These are phyloP conservation scores for Dicranocentrus wangi DNA, from an alignment of 2,888 invertebrate species.

Conservation along the genomic window DNA sequence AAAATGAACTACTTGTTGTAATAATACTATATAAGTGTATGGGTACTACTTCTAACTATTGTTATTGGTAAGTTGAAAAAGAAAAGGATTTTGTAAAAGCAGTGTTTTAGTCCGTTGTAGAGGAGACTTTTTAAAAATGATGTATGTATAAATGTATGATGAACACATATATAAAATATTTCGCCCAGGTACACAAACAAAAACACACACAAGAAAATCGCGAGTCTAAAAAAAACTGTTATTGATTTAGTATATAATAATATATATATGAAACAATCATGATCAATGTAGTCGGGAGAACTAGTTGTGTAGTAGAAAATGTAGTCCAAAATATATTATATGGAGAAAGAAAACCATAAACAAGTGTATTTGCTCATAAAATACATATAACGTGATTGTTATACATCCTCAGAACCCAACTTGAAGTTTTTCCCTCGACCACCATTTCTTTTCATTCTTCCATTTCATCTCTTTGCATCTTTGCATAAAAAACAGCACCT, in stretches of 20 bases:
- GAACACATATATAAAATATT: too few relatives aligned
- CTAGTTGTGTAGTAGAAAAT: slow-evolving; percentile 67
- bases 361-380: slow-evolving; percentile 66
- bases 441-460: not conserved
- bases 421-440: too few relatives aligned
- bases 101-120: slow-evolving; percentile 64
- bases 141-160: slow-evolving; percentile 9
- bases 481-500: too few relatives aligned
- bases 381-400: slow-evolving; percentile 63
- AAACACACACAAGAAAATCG: slow-evolving; percentile 43
- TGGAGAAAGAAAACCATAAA: slow-evolving; percentile 61
- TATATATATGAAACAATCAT: slow-evolving; percentile 59
- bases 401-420: slow-evolving; percentile 49
- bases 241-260: slow-evolving; percentile 44
- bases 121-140: slow-evolving; percentile 48
- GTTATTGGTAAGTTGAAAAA: slow-evolving; percentile 30
- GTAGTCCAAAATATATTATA: slow-evolving; percentile 64
- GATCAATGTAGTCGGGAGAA: slow-evolving; percentile 67
- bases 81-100: slow-evolving; percentile 52
- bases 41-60: not conserved
- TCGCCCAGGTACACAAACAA: slow-evolving; percentile 29
- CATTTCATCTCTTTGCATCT: not conserved
- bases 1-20: slow-evolving; percentile 12
- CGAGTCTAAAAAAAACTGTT: slow-evolving; percentile 42
- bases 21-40: slow-evolving; percentile 13